Evolutionary conservation across 2,113 vertebrate genomes (phyloP).

Genomic region (Melanerpes aurifrons): DNA sequence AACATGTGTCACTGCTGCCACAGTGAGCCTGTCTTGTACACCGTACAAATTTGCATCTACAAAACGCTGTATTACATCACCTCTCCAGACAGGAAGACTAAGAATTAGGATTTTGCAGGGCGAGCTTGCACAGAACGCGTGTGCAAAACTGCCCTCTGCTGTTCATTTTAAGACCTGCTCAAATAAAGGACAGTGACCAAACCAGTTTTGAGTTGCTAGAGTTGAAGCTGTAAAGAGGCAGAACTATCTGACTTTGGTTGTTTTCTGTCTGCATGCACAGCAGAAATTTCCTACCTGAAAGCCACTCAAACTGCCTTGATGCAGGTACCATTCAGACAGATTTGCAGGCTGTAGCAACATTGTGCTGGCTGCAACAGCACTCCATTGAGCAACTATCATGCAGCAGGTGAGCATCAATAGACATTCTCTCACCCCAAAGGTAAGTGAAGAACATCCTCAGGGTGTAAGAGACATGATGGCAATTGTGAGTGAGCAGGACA

Average conservation of each 20-base stretch:
- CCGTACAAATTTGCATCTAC: not conserved
- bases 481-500: not conserved
- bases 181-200: not conserved
- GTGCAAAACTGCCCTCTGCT: slow-evolving; percentile 62
- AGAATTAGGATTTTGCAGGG: not conserved
- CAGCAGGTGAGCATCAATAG: not conserved
- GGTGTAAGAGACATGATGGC: not conserved
- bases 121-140: not conserved
- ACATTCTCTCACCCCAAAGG: not conserved
- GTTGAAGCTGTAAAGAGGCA: not conserved
- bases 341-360: not conserved
- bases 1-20: not conserved
- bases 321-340: not conserved
- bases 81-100: not conserved
- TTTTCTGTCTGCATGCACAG: not conserved
- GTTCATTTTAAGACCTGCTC: not conserved
- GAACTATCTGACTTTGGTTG: not conserved
- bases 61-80: slow-evolving; percentile 60
- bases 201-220: not conserved
- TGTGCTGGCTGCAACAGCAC: not conserved
- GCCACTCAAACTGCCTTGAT: not conserved
- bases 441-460: not conserved
- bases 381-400: not conserved
- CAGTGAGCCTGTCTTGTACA: not conserved
- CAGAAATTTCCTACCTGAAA: not conserved